These are phyloP conservation scores for Varecia variegata DNA, from an alignment of 2,797 vertebrate genomes.

Conservation along the genomic window DNA sequence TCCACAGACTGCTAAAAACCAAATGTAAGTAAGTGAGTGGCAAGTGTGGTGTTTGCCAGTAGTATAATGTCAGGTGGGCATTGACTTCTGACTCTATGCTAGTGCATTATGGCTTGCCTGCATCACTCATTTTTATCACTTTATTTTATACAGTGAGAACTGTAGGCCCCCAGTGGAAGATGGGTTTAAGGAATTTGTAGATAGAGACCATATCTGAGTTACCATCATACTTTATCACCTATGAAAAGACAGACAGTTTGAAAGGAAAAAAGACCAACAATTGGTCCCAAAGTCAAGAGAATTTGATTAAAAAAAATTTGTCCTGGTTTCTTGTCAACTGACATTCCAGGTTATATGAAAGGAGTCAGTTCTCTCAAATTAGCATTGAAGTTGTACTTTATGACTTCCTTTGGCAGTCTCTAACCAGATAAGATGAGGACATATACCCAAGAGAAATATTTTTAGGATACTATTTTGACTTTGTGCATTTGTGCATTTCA, in stretches of 20 bases:
- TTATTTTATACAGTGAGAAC: not conserved
- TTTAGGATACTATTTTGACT: not conserved
- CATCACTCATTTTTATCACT: not conserved
- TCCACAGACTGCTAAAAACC: not conserved
- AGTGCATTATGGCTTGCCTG: not conserved
- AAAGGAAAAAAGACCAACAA: not conserved
- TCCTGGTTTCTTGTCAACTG: not conserved
- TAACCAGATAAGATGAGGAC: not conserved
- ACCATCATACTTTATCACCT: not conserved
- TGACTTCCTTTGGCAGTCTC: not conserved
- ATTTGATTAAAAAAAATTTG: not conserved
- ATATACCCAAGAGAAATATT: not conserved
- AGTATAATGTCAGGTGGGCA: not conserved
- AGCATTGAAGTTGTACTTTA: not conserved
- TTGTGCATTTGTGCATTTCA: not conserved
- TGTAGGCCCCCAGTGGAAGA: not conserved
- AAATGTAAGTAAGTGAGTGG: not conserved
- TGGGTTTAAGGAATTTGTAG: not conserved
- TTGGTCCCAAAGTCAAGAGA: not conserved
- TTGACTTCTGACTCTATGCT: not conserved
- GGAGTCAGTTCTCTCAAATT: not conserved
- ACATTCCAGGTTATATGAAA: not conserved
- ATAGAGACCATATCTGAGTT: not conserved
- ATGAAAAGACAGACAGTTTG: not conserved
- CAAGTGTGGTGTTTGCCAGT: not conserved